Conservation (phyloP, 1,140 invertebrate species). For the Drosophila insularis region DNA sequence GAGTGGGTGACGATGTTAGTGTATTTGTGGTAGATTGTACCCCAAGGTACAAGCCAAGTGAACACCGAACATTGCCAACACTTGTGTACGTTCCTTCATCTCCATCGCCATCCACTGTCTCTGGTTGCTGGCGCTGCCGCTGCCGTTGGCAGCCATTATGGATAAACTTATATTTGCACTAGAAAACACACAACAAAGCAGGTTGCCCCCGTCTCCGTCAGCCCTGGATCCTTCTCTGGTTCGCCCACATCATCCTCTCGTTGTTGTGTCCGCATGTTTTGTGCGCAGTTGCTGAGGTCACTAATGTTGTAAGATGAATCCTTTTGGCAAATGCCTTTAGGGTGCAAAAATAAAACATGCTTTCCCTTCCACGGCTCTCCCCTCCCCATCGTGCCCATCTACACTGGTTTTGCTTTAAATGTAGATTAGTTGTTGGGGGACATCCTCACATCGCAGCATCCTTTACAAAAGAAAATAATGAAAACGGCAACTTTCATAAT, state of each 20-base stretch:
- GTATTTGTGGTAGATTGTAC: slow-evolving; percentile 78
- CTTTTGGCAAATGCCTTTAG: slow-evolving; percentile 79
- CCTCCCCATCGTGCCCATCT: neutral
- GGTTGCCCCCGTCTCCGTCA: neutral
- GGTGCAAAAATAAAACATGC: slow-evolving; percentile 81
- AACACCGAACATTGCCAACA: slow-evolving; percentile 10
- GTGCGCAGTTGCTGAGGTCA: slow-evolving; percentile 80
- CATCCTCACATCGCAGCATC: slow-evolving; percentile 11
- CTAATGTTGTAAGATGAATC: slow-evolving; percentile 82
- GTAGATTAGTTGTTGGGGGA: slow-evolving; percentile 76
- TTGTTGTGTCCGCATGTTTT: slow-evolving; percentile 56
- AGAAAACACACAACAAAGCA: slow-evolving; percentile 71
- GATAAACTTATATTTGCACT: slow-evolving; percentile 78
- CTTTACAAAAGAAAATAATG: slow-evolving; percentile 72
- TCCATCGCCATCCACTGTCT: neutral
- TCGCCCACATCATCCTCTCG: neutral
- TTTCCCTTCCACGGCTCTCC: neutral
- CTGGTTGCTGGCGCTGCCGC: slow-evolving; percentile 12
- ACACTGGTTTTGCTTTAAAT: slow-evolving; percentile 57
- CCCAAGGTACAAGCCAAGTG: slow-evolving; percentile 66
- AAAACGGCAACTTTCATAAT: slow-evolving; percentile 81
- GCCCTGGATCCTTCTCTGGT: neutral
- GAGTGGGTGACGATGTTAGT: slow-evolving; percentile 34
- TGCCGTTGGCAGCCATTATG: slow-evolving; percentile 75
- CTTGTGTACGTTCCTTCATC: neutral